phyloP scores from a whole-genome alignment of 1,140 invertebrate species.

The Hesperophylax magnus region DNA sequence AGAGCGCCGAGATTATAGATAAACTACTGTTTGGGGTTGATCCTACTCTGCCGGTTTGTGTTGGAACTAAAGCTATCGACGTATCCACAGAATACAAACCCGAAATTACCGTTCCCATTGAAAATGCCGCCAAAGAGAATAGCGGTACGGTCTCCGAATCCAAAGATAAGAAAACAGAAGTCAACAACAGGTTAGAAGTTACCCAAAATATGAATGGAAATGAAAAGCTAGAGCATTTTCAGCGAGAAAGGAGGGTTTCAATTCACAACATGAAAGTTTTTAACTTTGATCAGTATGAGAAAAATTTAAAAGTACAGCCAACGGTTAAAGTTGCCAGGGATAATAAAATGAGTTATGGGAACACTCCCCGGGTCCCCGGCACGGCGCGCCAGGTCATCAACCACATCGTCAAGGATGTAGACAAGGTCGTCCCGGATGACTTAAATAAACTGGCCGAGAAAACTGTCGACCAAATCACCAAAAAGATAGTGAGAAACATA shows the following conservation, averaged over 20 bases:
- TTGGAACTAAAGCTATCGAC: not conserved
- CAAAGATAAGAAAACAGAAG: constrained; percentile 7
- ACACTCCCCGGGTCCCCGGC: constrained; percentile 65
- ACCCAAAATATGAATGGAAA: constrained; percentile 20
- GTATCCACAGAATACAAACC: not conserved
- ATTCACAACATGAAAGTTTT: constrained; percentile 66
- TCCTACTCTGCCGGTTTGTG: constrained; percentile 22
- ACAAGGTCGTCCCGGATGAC: constrained; percentile 32
- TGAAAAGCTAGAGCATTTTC: constrained; percentile 5
- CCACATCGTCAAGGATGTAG: constrained; percentile 51
- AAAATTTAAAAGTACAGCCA: constrained; percentile 59
- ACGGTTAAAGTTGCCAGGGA: constrained; percentile 62
- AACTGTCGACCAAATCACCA: constrained; percentile 53
- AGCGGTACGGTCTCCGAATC: not conserved
- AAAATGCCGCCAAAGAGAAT: constrained; percentile 11
- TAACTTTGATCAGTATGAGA: constrained; percentile 70
- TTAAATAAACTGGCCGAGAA: constrained; percentile 50
- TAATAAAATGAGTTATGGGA: constrained; percentile 65
- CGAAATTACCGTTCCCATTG: not conserved
- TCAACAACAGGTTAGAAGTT: constrained; percentile 10
- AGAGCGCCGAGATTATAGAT: constrained; percentile 56
- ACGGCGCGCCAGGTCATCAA: constrained; percentile 61
- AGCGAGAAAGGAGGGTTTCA: constrained; percentile 19
- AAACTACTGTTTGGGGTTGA: constrained; percentile 52
- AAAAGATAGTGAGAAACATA: constrained; percentile 47